Percentiles rank a stretch among this genome's conserved stretches.
phyloP scores from a whole-genome alignment of 2,797 vertebrate genomes.

The Spinus pinus region DNA sequence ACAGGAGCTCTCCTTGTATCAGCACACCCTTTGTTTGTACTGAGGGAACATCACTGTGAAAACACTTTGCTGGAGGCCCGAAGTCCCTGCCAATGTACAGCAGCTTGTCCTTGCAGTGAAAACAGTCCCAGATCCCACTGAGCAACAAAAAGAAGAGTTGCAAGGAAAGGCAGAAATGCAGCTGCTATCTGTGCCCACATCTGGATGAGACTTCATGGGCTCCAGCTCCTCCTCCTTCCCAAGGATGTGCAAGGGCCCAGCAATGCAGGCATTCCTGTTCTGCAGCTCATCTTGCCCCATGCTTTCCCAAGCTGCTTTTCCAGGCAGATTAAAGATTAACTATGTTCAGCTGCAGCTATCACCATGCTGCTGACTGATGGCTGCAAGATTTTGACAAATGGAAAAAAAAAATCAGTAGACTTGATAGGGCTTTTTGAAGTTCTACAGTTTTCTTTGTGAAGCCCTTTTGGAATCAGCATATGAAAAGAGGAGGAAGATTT shows the following conservation, averaged over 20 bases:
- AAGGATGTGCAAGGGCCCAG: background rate
- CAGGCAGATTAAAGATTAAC: background rate
- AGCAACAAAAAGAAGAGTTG: background rate
- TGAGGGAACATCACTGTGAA: background rate
- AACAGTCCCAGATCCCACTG: background rate
- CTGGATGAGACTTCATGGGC: background rate
- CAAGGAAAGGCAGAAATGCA: constrained; percentile 18
- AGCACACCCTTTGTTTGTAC: background rate
- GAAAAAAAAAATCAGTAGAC: background rate
- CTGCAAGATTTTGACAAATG: background rate
- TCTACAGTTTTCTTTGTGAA: background rate
- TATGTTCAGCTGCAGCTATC: background rate
- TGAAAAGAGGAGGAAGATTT: background rate
- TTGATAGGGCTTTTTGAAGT: background rate
- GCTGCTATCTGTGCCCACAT: background rate
- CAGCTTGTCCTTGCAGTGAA: background rate
- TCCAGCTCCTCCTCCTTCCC: background rate
- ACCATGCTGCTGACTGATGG: background rate
- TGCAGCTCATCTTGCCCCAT: background rate
- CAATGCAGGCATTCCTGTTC: background rate
- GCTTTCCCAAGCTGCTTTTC: background rate
- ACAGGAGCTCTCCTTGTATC: background rate
- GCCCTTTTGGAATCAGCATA: background rate
- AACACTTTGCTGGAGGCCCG: background rate
- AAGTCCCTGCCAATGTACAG: background rate